Evolutionary conservation across 2,888 invertebrate species (phyloP).

Genomic region (Notodonta dromedarius): DNA sequence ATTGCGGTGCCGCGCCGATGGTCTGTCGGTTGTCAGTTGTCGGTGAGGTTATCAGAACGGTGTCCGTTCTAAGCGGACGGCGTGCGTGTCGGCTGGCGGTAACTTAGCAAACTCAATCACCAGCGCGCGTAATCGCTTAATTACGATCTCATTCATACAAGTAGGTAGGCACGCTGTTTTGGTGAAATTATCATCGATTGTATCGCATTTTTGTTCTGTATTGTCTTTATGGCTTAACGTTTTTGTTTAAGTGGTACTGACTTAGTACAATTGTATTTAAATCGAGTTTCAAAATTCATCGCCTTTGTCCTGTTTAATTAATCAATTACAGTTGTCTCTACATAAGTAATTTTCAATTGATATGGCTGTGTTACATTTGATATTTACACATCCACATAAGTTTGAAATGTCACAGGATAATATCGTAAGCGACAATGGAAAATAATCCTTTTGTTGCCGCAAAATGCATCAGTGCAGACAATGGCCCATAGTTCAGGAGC

Average conservation of each 20-base stretch:
- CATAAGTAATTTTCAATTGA: background rate
- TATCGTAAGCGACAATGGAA: background rate
- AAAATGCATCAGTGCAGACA: conserved; percentile 3
- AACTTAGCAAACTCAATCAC: conserved; percentile 33
- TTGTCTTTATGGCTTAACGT: background rate
- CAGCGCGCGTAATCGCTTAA: conserved; percentile 32
- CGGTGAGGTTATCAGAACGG: conserved; percentile 1
- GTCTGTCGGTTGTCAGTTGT: background rate
- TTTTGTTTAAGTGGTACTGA: background rate
- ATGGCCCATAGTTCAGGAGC: background rate
- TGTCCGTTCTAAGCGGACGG: conserved; percentile 3
- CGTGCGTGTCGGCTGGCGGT: conserved; percentile 23
- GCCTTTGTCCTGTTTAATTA: background rate
- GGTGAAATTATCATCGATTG: background rate
- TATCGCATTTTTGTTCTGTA: background rate
- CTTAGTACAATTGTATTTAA: background rate
- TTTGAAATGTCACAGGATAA: too few relatives aligned
- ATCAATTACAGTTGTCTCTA: background rate
- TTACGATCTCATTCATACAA: conserved; percentile 18
- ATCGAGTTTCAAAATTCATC: background rate
- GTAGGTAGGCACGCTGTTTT: background rate
- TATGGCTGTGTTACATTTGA: background rate
- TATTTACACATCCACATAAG: too few relatives aligned
- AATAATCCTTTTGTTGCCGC: background rate
- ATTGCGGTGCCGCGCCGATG: background rate